Base-by-base conservation (phyloP, 2,113 vertebrate species). In the Rhabdomys dilectus region DNA sequence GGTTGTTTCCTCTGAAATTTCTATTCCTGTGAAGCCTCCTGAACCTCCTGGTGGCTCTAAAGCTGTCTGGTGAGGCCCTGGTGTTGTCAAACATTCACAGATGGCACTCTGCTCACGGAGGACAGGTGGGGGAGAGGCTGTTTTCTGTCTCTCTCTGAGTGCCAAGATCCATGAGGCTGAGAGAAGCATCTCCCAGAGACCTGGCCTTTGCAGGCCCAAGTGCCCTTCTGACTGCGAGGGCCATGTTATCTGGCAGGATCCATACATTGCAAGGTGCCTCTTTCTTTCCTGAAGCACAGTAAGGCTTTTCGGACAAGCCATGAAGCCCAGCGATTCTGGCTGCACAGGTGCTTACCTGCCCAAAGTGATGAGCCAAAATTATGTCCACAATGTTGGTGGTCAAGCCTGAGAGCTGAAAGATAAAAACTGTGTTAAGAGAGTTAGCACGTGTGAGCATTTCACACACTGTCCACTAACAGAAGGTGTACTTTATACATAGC, bases 361-460 rank as follows among this genome's bases (percentile, higher is more conserved):
- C 99, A 98, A 99, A 99, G 98, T 99, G 99, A 97, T 99, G 99
- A 7, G 98, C 99, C 99, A 99, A 99, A 97, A 99, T 99, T 94
- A 98, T 99, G 97, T 99, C 99, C 86, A 99, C 99, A 94, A 99
- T 97, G 98, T 99, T 99, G 95, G 99, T 99, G 77, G 99, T 99
- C 99, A 99, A 99, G 85, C 99, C 99, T 82, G 99, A 99, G 97
- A 99, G 98, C 99, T 99, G 97, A 64, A 92, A 97, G 93, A 91
- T 84, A 80, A 82, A 1, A 66, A 21, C 12, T 7, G 5, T 26
- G 93, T 97, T 95, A 62, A 62, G 97, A 70, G 75, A 82, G 31
- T 77, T 89, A 97, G 53, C 56, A 87, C 0, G 82, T n/a, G 13
- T 58, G 91, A 94, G 91, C 80, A 77, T 39, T 58, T 76, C 95